Evolutionary conservation across 2,797 vertebrate species (phyloP).

Genomic region (Astyanax mexicanus): DNA sequence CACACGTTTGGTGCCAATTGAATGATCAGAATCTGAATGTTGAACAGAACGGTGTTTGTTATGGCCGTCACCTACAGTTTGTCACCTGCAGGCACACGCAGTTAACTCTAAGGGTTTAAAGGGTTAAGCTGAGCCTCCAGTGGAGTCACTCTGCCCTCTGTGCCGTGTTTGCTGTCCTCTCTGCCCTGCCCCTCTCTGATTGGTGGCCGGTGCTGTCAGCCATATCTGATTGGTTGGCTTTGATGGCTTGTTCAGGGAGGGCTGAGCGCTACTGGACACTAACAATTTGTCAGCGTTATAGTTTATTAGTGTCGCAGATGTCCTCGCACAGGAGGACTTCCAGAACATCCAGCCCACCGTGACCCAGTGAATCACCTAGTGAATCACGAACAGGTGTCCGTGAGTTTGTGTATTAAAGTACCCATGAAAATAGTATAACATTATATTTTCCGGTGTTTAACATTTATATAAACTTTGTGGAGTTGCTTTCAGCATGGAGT

Average conservation of each 20-base stretch:
- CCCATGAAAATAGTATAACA: too few relatives aligned
- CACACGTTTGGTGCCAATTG: too few relatives aligned
- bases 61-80: background rate
- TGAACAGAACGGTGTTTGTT: background rate
- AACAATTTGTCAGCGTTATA: conserved; percentile 83
- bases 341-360: conserved; percentile 49
- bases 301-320: conserved; percentile 83
- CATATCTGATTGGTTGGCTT: conserved; percentile 66
- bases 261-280: conserved; percentile 74
- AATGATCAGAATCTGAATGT: too few relatives aligned
- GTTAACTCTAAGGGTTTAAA: background rate
- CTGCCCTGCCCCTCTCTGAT: conserved; percentile 38
- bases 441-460: too few relatives aligned
- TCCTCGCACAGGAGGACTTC: conserved; percentile 73
- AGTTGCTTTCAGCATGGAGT: too few relatives aligned
- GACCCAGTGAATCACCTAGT: conserved; percentile 60
- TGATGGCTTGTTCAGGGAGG: conserved; percentile 72
- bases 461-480: too few relatives aligned
- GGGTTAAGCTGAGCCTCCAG: conserved; percentile 13
- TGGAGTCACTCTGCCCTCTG: conserved; percentile 70
- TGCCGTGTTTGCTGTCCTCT: conserved; percentile 73
- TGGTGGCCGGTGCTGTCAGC: conserved; percentile 69
- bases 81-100: too few relatives aligned
- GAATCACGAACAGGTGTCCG: conserved; percentile 25
- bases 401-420: conserved; percentile 8